phyloP scores from a whole-genome alignment of 2,113 vertebrate species.

The Myrmecobius fasciatus region DNA sequence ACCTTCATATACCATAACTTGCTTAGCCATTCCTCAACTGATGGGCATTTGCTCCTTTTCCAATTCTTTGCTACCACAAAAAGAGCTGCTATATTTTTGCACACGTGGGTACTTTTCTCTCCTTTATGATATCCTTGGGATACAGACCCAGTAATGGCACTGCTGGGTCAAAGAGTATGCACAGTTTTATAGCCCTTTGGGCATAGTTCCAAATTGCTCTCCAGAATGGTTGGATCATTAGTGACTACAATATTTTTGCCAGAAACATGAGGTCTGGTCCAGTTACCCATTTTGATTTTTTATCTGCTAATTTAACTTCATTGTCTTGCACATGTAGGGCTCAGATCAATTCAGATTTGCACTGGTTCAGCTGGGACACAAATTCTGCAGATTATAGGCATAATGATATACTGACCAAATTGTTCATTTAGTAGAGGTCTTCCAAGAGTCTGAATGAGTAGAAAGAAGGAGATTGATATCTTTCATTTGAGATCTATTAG shows the following conservation, averaged over 20 bases:
- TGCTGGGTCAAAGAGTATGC: too few species aligned
- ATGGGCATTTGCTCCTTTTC: too few species aligned
- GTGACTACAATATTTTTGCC: background rate
- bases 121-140: too few species aligned
- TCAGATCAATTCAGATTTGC: background rate
- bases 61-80: too few species aligned
- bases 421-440: background rate
- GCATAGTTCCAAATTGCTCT: too few species aligned
- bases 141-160: too few species aligned
- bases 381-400: background rate
- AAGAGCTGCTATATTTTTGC: too few species aligned
- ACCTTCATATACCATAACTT: too few species aligned
- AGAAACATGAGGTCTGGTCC: background rate
- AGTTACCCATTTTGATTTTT: background rate
- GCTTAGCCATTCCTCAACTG: too few species aligned
- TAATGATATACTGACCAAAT: background rate
- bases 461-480: background rate
- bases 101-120: too few species aligned
- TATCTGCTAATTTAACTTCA: background rate
- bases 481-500: background rate
- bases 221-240: background rate
- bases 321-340: background rate
- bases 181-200: too few species aligned
- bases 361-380: background rate
- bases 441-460: background rate